Base-by-base conservation (phyloP, 2,888 invertebrate genomes). In the Dryobotodes eremita region DNA sequence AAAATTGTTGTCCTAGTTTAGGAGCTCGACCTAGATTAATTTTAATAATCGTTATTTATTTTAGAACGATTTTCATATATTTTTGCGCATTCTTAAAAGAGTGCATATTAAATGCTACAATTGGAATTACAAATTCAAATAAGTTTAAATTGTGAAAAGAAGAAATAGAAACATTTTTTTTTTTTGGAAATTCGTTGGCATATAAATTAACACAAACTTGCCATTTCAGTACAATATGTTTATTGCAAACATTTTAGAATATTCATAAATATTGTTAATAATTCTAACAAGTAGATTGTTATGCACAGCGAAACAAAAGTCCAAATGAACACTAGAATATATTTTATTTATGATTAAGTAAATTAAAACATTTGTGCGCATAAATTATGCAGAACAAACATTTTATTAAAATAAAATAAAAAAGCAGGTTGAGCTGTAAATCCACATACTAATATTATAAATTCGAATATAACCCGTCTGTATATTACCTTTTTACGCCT, bases 1-100 rank as follows among this genome's bases (percentile, higher is more conserved):
- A 55, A 75, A 74, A 74, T 46, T 71, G 55, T 46, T 75, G 74
- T 65, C 55, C 68, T 83, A 86, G 83, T 84, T 86, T 75, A 77
- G 59, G 77, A 75, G 69, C 65, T 61, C 61, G 83, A 86, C 86
- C 71, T 57, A 78, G 46, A 83, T 86, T 53, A 31, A n/a, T 11
- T 74, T 68, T 46, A 20, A 68, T 23, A 2, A 72, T 61, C 42
- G 46, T 26, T 62, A 65, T 13, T 46, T 0, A 57, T 48, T 61
- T 61, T 8, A 36, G 13, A 42, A 2, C 55, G 11, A 20, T 48
- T 11, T 36, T 42, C 15, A 17, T 42, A 17, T 36, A n/a, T 59
- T 20, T 55, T 71, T 42, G 36, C n/a, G 42, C n/a, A 20, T 42
- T 13, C 1, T 26, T 8, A 20, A n/a, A 31, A 31, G 5, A 23